A percentile compares a stretch with the other conserved stretches of the same genome.
Conservation (phyloP, 2,113 vertebrate species). For the Ictalurus punctatus region DNA sequence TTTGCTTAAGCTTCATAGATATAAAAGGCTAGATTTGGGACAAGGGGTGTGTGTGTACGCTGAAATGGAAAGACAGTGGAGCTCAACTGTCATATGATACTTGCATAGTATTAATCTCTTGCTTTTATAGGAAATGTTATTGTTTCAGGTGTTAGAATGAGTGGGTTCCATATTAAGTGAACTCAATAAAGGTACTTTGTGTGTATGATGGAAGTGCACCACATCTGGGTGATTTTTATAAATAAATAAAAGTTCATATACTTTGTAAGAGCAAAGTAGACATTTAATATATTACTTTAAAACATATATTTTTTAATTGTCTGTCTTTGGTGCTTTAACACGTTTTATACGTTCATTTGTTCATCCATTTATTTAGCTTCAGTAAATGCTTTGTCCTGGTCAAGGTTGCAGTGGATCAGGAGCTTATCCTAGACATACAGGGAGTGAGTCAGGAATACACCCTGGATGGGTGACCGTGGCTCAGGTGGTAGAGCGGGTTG, state of each 20-base stretch:
- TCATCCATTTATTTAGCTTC: not conserved
- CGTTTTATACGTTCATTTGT: not conserved
- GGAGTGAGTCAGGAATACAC: too few relatives aligned
- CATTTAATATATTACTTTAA: not conserved
- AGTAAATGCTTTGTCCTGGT: not conserved
- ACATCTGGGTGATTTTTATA: not conserved
- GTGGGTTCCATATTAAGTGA: not conserved
- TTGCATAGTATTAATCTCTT: constrained; percentile 1
- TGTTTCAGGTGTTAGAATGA: not conserved
- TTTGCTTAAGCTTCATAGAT: constrained; percentile 53
- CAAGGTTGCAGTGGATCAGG: not conserved
- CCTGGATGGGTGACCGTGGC: not conserved
- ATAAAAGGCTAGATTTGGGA: constrained; percentile 33
- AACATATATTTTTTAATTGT: not conserved
- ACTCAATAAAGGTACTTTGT: not conserved
- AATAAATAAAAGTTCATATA: not conserved
- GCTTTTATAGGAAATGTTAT: constrained; percentile 18
- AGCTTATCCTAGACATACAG: not conserved
- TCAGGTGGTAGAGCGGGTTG: too few relatives aligned
- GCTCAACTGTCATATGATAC: constrained; percentile 30
- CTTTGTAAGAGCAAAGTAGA: not conserved
- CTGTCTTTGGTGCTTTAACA: not conserved
- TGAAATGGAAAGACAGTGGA: constrained; percentile 57
- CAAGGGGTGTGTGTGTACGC: constrained; percentile 23
- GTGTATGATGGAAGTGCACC: not conserved